Evolutionary conservation across 2,888 invertebrate species (phyloP).

Genomic region (Catotricha subobsoleta): DNA sequence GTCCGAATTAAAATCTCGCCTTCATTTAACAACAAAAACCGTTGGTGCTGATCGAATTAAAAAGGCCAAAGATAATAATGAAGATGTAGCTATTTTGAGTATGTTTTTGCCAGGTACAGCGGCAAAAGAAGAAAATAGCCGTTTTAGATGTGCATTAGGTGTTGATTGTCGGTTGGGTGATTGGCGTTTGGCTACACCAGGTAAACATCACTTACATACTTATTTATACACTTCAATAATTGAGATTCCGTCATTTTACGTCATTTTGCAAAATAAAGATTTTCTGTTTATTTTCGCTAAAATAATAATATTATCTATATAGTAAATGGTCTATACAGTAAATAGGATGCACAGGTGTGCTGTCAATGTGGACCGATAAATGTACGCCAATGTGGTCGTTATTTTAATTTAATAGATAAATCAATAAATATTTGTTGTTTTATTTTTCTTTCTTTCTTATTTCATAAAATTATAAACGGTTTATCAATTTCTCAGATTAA

Average conservation of each 20-base stretch:
- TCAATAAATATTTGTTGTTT: too few relatives aligned
- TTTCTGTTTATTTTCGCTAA: too few relatives aligned
- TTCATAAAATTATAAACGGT: too few relatives aligned
- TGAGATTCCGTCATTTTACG: too few relatives aligned
- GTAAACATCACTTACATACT: constrained; percentile 30
- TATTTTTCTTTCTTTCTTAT: too few relatives aligned
- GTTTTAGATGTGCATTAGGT: constrained; percentile 60
- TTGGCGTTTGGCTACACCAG: constrained; percentile 58
- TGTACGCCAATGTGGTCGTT: background rate
- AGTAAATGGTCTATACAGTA: too few relatives aligned
- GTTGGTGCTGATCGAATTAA: constrained; percentile 68
- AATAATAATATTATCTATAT: too few relatives aligned
- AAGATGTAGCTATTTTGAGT: constrained; percentile 72
- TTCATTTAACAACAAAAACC: constrained; percentile 58
- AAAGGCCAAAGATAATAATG: constrained; percentile 62
- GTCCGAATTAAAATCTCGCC: constrained; percentile 55
- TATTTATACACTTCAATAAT: background rate
- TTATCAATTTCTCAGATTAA: too few relatives aligned
- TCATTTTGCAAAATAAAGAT: too few relatives aligned
- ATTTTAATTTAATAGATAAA: too few relatives aligned
- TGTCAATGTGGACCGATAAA: too few relatives aligned
- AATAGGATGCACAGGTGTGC: too few relatives aligned
- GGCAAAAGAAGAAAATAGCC: constrained; percentile 46
- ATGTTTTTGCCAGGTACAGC: constrained; percentile 56
- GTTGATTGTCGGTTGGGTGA: constrained; percentile 61